phyloP scores from a whole-genome alignment of 2,888 invertebrate species.

The Axea sp. region DNA sequence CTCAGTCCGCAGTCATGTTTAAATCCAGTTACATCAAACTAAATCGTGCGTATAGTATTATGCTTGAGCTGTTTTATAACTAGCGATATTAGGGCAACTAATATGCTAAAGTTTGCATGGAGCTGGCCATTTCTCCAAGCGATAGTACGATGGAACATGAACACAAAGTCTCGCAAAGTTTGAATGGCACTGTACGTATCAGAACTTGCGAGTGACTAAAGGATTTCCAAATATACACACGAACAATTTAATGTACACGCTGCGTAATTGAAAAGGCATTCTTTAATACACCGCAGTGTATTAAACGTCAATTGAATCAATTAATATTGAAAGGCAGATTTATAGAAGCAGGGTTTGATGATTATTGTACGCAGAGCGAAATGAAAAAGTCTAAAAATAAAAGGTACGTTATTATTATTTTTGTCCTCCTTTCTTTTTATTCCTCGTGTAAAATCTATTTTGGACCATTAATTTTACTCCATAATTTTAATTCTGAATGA shows the following conservation, averaged over 20 bases:
- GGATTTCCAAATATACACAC: slow-evolving; percentile 44
- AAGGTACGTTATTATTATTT: too few species aligned
- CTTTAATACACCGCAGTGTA: background rate
- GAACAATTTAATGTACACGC: slow-evolving; percentile 47
- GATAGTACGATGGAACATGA: slow-evolving; percentile 43
- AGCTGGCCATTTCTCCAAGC: slow-evolving; percentile 43
- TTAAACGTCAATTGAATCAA: too few species aligned
- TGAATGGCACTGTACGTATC: slow-evolving; percentile 49
- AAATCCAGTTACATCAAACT: slow-evolving; percentile 29
- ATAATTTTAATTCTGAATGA: too few species aligned
- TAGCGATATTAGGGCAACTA: slow-evolving; percentile 54
- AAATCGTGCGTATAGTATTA: slow-evolving; percentile 40
- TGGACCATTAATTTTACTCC: too few species aligned
- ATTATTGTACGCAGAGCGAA: too few species aligned
- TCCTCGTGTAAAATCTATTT: too few species aligned
- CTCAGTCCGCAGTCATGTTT: background rate
- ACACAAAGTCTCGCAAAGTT: slow-evolving; percentile 46
- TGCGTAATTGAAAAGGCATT: background rate
- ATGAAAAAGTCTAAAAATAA: too few species aligned
- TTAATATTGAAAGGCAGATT: too few species aligned
- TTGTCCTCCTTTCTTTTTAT: too few species aligned
- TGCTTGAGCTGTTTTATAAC: slow-evolving; percentile 42
- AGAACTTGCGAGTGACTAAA: slow-evolving; percentile 38
- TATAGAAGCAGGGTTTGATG: too few species aligned
- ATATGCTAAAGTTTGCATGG: slow-evolving; percentile 55